Percentiles rank a stretch among this genome's conserved stretches.
Conservation (phyloP, 2,888 invertebrate species). For the Drosophila paracracens region DNA sequence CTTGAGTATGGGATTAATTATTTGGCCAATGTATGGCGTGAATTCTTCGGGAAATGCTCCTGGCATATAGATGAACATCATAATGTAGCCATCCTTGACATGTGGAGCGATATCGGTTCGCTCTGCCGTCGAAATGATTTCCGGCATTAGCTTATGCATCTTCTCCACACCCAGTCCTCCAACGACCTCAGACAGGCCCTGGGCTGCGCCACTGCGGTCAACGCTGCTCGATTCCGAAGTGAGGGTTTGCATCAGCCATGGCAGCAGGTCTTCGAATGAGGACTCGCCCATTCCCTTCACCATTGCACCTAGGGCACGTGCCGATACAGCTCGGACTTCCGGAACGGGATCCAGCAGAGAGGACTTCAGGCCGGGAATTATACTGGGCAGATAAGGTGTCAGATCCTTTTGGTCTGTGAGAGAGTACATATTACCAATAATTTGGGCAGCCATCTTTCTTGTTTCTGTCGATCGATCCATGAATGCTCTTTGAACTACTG, state of each 20-base stretch:
- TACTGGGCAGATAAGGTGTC: constrained; percentile 96
- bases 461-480: constrained; percentile 99
- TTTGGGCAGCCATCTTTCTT: constrained; percentile 99
- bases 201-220: constrained; percentile 97
- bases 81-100: constrained; percentile 99
- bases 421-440: constrained; percentile 99
- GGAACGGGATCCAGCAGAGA: constrained; percentile 99
- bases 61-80: constrained; percentile 99
- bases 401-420: constrained; percentile 99
- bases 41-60: constrained; percentile 98
- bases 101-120: constrained; percentile 97
- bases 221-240: constrained; percentile 98
- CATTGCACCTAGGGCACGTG: constrained; percentile 98
- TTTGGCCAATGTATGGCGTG: constrained; percentile 97
- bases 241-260: constrained; percentile 99
- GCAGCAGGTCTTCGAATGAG: constrained; percentile 97
- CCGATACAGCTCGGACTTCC: constrained; percentile 97
- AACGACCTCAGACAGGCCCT: constrained; percentile 98
- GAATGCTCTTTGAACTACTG: constrained; percentile 98
- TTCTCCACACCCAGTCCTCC: constrained; percentile 98
- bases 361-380: constrained; percentile 98
- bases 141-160: constrained; percentile 98
- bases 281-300: constrained; percentile 98
- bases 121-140: constrained; percentile 97
- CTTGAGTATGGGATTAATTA: constrained; percentile 98